Percentiles rank a stretch among this genome's conserved stretches.
These are phyloP conservation scores for Meteorus colon DNA, from an alignment of 2,888 invertebrate genomes.

Conservation along the genomic window DNA sequence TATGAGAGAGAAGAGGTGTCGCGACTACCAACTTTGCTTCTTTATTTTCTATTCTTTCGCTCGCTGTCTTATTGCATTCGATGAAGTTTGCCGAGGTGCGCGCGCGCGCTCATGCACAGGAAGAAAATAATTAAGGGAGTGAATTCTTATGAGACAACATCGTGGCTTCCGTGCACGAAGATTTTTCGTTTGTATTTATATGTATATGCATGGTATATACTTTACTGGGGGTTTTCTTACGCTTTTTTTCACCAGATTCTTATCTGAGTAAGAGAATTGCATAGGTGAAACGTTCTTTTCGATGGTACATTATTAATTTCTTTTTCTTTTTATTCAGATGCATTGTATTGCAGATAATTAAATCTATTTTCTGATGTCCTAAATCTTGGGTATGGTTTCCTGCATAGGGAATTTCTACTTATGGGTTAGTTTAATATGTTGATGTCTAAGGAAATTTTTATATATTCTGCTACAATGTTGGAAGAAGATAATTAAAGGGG, in stretches of 20 bases:
- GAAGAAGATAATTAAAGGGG: too few species aligned
- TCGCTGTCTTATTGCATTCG: constrained; percentile 38
- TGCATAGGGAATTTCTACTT: too few species aligned
- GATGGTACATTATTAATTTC: background rate
- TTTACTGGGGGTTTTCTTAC: background rate
- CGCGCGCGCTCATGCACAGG: constrained; percentile 18
- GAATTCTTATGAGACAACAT: constrained; percentile 39
- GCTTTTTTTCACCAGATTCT: constrained; percentile 6
- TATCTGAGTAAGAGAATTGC: constrained; percentile 3
- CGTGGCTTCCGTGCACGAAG: constrained; percentile 26
- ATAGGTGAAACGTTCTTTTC: too few species aligned
- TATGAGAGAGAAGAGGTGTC: constrained; percentile 29
- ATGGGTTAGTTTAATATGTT: too few species aligned
- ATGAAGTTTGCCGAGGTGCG: constrained; percentile 20
- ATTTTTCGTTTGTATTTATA: constrained; percentile 14
- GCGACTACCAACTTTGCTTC: constrained; percentile 11
- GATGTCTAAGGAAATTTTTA: too few species aligned
- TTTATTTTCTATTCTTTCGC: constrained; percentile 36
- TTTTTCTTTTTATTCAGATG: background rate
- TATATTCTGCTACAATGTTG: too few species aligned
- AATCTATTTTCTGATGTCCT: too few species aligned
- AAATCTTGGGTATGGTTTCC: too few species aligned
- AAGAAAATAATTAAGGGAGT: constrained; percentile 40
- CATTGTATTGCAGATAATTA: background rate
- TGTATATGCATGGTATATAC: background rate